These are phyloP conservation scores for Dendrocincla tyrannina DNA, from an alignment of 2,797 vertebrate species.

Conservation along the genomic window DNA sequence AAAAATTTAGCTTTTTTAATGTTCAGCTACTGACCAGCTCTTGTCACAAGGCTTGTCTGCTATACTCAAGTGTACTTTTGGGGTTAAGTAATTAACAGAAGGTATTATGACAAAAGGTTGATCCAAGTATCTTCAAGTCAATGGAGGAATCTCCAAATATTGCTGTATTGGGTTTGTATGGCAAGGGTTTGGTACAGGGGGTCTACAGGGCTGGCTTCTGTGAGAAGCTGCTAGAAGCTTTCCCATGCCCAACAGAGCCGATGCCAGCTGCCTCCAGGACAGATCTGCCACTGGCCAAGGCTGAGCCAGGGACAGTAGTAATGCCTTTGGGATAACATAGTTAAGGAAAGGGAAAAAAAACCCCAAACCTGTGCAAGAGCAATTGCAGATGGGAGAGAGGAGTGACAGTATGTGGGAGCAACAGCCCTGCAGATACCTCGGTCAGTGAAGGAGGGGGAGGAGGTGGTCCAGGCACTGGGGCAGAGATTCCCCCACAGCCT, in stretches of 20 bases:
- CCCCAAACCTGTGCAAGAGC: neutral
- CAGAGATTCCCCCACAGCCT: neutral
- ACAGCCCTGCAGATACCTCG: neutral
- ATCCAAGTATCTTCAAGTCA: neutral
- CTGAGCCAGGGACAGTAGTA: neutral
- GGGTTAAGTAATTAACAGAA: neutral
- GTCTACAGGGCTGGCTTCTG: neutral
- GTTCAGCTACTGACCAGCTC: neutral
- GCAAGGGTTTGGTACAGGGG: neutral
- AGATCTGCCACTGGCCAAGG: neutral
- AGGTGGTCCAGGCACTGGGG: neutral
- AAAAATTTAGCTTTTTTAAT: neutral
- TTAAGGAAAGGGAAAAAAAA: neutral
- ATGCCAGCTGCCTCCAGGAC: neutral
- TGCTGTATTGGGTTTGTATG: neutral
- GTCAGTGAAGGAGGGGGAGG: neutral
- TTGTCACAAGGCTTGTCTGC: neutral
- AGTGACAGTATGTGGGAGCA: neutral
- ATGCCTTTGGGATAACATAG: neutral
- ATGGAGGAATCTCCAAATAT: neutral
- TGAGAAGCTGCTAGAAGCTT: neutral
- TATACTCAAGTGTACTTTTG: neutral
- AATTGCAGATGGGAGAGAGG: neutral
- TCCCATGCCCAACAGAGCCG: neutral
- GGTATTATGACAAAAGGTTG: neutral